These are phyloP conservation scores for Saxicola maurus DNA, from an alignment of 2,797 vertebrate genomes.

Conservation along the genomic window DNA sequence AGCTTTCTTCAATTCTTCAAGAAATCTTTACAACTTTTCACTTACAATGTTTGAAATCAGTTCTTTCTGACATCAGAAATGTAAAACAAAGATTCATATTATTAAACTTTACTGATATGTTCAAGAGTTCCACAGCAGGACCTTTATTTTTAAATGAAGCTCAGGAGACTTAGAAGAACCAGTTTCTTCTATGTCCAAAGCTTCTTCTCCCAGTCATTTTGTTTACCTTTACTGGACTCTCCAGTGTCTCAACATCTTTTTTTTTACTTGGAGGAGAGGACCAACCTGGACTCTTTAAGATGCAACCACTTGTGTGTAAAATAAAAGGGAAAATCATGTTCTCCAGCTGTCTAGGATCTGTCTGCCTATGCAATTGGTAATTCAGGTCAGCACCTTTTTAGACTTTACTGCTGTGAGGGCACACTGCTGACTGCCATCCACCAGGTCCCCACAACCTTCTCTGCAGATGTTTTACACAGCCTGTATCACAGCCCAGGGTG, in stretches of 20 bases:
- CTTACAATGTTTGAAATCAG: neutral
- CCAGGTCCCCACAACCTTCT: neutral
- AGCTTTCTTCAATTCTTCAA: neutral
- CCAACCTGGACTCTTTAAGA: neutral
- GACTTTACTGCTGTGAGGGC: neutral
- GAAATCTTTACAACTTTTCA: neutral
- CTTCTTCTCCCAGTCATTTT: fast-evolving
- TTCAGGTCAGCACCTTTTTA: neutral
- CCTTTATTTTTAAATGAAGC: neutral
- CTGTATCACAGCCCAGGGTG: too few relatives aligned
- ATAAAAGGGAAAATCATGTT: neutral
- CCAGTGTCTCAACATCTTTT: neutral
- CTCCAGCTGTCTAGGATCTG: fast-evolving
- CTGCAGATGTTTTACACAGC: neutral
- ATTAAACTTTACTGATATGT: neutral
- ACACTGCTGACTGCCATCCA: fast-evolving
- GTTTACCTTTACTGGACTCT: neutral
- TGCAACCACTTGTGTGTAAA: neutral
- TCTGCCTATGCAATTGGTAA: neutral
- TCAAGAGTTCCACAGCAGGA: neutral
- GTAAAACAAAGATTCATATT: neutral
- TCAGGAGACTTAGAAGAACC: neutral
- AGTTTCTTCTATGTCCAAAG: neutral
- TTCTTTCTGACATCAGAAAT: neutral
- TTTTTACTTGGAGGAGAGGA: neutral